These are phyloP conservation scores for Hyles lineata DNA, from an alignment of 2,888 invertebrate genomes.

Conservation along the genomic window DNA sequence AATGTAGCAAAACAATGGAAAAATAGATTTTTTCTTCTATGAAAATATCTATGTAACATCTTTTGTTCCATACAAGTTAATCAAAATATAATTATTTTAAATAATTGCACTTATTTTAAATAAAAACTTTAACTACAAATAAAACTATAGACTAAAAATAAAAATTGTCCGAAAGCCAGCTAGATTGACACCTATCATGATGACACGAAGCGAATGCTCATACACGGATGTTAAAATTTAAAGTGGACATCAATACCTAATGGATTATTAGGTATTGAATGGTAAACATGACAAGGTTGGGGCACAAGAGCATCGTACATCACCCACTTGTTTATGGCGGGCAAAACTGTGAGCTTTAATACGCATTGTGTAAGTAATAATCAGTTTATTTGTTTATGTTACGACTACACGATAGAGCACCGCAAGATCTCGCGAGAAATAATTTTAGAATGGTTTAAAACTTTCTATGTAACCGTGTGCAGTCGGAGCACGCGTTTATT, in stretches of 20 bases:
- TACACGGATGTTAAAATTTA: constrained; percentile 40
- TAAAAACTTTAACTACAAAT: neutral
- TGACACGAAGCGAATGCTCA: constrained; percentile 37
- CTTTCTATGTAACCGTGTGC: no score
- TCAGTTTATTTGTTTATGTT: neutral
- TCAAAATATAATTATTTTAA: no score
- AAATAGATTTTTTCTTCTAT: no score
- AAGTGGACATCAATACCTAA: constrained; percentile 30
- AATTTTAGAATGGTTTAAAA: no score
- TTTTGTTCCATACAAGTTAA: no score
- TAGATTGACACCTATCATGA: constrained; percentile 36
- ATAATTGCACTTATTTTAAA: neutral
- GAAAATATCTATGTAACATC: no score
- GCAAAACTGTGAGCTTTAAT: constrained; percentile 69
- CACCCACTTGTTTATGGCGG: constrained; percentile 68
- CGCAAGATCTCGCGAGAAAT: no score
- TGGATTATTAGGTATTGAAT: constrained; percentile 41
- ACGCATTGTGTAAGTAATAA: constrained; percentile 60
- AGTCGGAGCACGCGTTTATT: no score
- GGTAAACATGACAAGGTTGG: constrained; percentile 59
- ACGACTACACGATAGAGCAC: no score
- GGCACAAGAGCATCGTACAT: constrained; percentile 37
- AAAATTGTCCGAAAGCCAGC: constrained; percentile 35
- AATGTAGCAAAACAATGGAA: no score
- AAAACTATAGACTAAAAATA: neutral